These are phyloP conservation scores for Ceuthmochares aereus DNA, from an alignment of 2,113 vertebrate species.

Conservation along the genomic window DNA sequence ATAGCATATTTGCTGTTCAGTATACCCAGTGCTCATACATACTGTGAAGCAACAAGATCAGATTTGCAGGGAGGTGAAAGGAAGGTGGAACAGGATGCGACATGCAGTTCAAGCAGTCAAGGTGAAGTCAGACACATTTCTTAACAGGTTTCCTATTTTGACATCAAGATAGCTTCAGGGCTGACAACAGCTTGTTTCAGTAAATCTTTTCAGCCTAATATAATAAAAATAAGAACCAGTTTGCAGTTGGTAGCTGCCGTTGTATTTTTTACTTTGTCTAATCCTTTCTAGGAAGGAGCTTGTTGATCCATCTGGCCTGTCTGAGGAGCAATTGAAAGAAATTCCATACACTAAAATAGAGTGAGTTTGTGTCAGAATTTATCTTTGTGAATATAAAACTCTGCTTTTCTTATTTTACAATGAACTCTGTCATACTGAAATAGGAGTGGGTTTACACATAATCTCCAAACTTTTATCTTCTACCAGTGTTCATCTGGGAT, in stretches of 20 bases:
- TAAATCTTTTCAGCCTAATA: neutral
- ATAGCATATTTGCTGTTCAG: neutral
- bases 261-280: neutral
- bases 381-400: neutral
- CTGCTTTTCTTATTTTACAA: neutral
- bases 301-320: conserved; percentile 86
- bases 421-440: neutral
- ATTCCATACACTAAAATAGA: conserved; percentile 92
- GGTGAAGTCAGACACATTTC: neutral
- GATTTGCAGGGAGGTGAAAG: neutral
- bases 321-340: conserved; percentile 90
- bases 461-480: neutral
- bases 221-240: neutral
- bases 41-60: neutral
- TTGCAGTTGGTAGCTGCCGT: neutral
- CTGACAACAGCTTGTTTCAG: neutral
- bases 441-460: neutral
- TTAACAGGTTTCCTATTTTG: neutral
- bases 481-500: neutral
- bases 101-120: neutral
- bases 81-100: neutral
- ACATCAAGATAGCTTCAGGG: neutral
- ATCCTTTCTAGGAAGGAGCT: conserved; percentile 84
- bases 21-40: neutral
- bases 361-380: conserved; percentile 74